Evolutionary conservation across 2,797 vertebrate genomes (phyloP).

Genomic region (Synanceia verrucosa): DNA sequence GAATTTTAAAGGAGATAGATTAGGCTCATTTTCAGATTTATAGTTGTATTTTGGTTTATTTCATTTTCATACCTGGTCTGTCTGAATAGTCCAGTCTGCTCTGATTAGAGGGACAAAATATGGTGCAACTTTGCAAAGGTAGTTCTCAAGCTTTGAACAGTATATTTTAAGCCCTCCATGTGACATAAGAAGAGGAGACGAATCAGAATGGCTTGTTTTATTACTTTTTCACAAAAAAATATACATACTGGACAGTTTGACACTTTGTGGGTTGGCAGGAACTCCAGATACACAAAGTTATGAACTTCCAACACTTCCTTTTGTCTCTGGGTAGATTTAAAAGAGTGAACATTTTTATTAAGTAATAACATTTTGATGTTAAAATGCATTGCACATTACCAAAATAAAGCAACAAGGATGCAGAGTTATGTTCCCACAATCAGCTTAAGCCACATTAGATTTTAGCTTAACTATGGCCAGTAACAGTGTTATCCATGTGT

Average conservation of each 20-base stretch:
- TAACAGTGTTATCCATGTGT: conserved; percentile 13
- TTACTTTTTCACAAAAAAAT: too few species aligned
- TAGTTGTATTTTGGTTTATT: not conserved
- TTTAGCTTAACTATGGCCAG: not conserved
- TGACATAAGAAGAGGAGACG: too few species aligned
- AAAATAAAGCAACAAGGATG: too few species aligned
- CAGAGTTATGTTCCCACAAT: conserved; percentile 6
- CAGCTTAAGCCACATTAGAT: not conserved
- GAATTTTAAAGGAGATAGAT: not conserved
- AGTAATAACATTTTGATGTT: not conserved
- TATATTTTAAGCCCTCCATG: too few species aligned
- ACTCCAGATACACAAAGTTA: not conserved
- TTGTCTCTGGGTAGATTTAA: not conserved
- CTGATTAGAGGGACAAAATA: too few species aligned
- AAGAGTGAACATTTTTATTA: not conserved
- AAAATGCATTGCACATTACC: not conserved
- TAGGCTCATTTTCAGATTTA: not conserved
- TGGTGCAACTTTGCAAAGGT: too few species aligned
- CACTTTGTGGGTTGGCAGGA: not conserved
- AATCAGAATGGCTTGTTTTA: too few species aligned
- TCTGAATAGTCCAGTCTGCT: not conserved
- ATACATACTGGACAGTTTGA: too few species aligned
- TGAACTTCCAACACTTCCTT: too few species aligned
- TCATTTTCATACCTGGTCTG: not conserved
- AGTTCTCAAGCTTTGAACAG: too few species aligned